A percentile compares a stretch with the other conserved stretches of the same genome.
Conservation (phyloP, 2,888 invertebrate species). For the Drosophila mettleri region DNA sequence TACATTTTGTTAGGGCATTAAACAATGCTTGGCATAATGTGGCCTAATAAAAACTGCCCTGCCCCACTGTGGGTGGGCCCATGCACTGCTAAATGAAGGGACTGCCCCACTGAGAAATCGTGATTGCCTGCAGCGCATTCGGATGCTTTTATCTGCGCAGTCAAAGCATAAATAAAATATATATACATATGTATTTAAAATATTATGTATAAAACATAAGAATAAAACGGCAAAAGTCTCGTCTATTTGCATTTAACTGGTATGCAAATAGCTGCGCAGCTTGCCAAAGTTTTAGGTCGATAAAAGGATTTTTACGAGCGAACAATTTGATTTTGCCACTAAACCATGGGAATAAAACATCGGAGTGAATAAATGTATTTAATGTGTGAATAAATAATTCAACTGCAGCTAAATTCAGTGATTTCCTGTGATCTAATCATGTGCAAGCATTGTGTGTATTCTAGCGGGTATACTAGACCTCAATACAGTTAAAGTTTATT, state of each 20-base stretch:
- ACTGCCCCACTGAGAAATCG: conserved; percentile 59
- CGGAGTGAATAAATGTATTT: conserved; percentile 15
- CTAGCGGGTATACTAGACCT: background rate
- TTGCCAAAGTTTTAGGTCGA: conserved; percentile 38
- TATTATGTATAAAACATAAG: conserved; percentile 15
- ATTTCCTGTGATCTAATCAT: conserved; percentile 19
- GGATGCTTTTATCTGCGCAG: conserved; percentile 53
- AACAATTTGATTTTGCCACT: conserved; percentile 39
- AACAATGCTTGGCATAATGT: conserved; percentile 28
- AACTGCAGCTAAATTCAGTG: conserved; percentile 14
- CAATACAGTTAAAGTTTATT: background rate
- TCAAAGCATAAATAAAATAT: conserved; percentile 36
- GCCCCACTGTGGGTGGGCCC: conserved; percentile 44
- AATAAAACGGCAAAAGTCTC: conserved; percentile 25
- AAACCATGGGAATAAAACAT: conserved; percentile 4
- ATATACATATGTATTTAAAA: conserved; percentile 31
- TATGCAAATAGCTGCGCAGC: conserved; percentile 55
- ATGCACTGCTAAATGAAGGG: conserved; percentile 23
- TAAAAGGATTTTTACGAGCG: conserved; percentile 53
- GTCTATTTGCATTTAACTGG: conserved; percentile 56
- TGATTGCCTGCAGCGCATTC: conserved; percentile 58
- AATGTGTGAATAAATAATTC: conserved; percentile 20
- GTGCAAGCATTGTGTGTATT: background rate
- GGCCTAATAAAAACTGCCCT: conserved; percentile 49
- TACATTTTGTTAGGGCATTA: conserved; percentile 9